Evolutionary conservation across 2,113 vertebrate genomes (phyloP), one percentile per base, ranked within the genome.

Genomic region (Crotalus viridis): DNA sequence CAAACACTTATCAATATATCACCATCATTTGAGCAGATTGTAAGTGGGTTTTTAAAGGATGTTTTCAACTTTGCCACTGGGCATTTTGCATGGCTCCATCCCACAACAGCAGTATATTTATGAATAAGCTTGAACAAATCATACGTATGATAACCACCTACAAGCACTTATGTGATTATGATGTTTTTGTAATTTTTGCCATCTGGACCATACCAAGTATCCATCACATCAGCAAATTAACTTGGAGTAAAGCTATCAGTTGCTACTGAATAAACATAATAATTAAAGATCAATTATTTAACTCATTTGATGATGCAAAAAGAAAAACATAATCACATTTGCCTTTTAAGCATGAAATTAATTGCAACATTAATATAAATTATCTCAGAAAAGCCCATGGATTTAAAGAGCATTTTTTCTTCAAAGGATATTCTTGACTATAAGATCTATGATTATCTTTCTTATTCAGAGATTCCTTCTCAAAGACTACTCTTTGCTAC

Each of bases 91-190:
- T 52, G 48, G 26, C 51, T 54, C 33, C 55, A 59, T 57, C 88
- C 12, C 56, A 57, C 56, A 12, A 12, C 28, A n/a, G 22, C 28
- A 28, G 21, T 69, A 51, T n/a, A 51, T 64, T 90, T 64, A 48
- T 90, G 89, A n/a, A 46, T 22, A 90, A 69, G 89, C 43, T n/a
- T 90, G 89, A 90, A 90, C 46, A 90, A n/a, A 61, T 69, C 89
- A 90, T 90, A n/a, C 24, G 22, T 69, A 51, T n/a, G 48, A 24
- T 46, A 55, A 54, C 74, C 74, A 85, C 74, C 54, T 28, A 56
- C 74, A 91, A 91, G 52, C 69, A 54, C 33, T 91, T 4, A 51
- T 24, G 39, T 61, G 43, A 19, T 91, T 22, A 48, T 28, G 28
- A 61, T 61, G 43, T 21, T 64, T 87, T 64, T 51, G 33, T 61